Base-by-base conservation (phyloP, 2,113 vertebrate species). In the Epinephelus cyanopodus region DNA sequence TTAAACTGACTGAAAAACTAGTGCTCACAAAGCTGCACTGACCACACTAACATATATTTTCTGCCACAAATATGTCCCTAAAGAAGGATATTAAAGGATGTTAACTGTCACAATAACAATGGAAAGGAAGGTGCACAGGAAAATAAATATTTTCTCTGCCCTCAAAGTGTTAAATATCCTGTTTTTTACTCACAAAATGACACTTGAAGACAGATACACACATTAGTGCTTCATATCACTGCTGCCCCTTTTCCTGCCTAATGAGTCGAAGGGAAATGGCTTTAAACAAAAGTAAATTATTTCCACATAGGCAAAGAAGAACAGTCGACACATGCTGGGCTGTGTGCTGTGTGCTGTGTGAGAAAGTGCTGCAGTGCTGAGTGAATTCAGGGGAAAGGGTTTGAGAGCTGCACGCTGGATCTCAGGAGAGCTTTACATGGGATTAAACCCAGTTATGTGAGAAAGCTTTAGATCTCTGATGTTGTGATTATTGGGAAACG, bases 391-490 rank as follows among this genome's bases (percentile, higher is more conserved):
- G 53, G 19, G 47, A 27, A 81, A 57, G 65, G 39, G n/a, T 64
- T 77, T 19, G 37, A 27, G 54, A 37, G 21, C 19, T 58, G 27
- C 25, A 48, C 6, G 39, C 62, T 48, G 39, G 53, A 47, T 47
- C 25, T 23, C 48, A 42, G 45, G 29, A 42, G 29, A 78, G 67
- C 64, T 89, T 87, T 65, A 57, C 12, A 33, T 27, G 25, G 76
- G 84, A 69, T 88, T 86, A 81, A 65, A n/a, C 47, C 21, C 14
- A 68, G 69, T 50, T 81, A 57, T 82, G 74, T 73, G 45, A 64
- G 57, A 75, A 48, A 21, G 56, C 27, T 62, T 33, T 25, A 23
- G 77, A 75, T 52, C 19, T 15, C 13, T 48, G 48, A 62, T 63
- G 47, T 7, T 29, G 52, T 63, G 19, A 39, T 64, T 56, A 25